These are phyloP conservation scores for Lepidurus arcticus DNA, from an alignment of 1,140 invertebrate genomes.

Conservation along the genomic window DNA sequence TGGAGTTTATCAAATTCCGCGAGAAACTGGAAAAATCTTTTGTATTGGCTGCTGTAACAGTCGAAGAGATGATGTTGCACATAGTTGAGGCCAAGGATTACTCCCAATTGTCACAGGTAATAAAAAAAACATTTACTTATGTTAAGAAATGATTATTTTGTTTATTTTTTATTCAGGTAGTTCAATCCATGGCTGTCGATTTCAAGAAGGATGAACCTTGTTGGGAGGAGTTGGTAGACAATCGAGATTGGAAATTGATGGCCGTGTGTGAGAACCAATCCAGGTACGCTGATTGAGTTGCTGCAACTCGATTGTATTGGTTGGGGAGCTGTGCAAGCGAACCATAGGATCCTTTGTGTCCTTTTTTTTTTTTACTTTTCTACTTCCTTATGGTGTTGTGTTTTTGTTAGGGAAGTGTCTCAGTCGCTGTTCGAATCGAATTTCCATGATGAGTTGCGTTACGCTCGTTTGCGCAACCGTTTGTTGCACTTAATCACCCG, in stretches of 20 bases:
- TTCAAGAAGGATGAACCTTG: slow-evolving; percentile 51
- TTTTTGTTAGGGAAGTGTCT: not conserved
- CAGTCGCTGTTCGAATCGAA: slow-evolving; percentile 18
- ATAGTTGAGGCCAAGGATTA: slow-evolving; percentile 50
- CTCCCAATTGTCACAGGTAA: slow-evolving; percentile 33
- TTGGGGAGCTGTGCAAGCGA: not conserved
- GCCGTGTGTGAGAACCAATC: slow-evolving; percentile 43
- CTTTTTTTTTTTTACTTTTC: slow-evolving; percentile 2
- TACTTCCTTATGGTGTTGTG: not conserved
- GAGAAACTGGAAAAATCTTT: slow-evolving; percentile 74
- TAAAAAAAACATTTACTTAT: not conserved
- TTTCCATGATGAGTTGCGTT: slow-evolving; percentile 29
- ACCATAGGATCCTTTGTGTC: not conserved
- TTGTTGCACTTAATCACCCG: slow-evolving; percentile 28
- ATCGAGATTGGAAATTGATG: slow-evolving; percentile 51
- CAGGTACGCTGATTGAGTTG: slow-evolving; percentile 38
- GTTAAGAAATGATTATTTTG: slow-evolving; percentile 39
- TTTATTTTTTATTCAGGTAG: slow-evolving; percentile 38
- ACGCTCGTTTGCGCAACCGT: slow-evolving; percentile 31
- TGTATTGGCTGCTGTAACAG: slow-evolving; percentile 65
- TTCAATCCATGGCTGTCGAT: slow-evolving; percentile 52
- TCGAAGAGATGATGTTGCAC: slow-evolving; percentile 73
- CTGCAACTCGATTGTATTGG: not conserved
- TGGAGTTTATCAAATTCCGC: slow-evolving; percentile 80
- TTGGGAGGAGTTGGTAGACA: slow-evolving; percentile 52